phyloP scores from a whole-genome alignment of 2,113 vertebrate species.

The Polyodon spathula region DNA sequence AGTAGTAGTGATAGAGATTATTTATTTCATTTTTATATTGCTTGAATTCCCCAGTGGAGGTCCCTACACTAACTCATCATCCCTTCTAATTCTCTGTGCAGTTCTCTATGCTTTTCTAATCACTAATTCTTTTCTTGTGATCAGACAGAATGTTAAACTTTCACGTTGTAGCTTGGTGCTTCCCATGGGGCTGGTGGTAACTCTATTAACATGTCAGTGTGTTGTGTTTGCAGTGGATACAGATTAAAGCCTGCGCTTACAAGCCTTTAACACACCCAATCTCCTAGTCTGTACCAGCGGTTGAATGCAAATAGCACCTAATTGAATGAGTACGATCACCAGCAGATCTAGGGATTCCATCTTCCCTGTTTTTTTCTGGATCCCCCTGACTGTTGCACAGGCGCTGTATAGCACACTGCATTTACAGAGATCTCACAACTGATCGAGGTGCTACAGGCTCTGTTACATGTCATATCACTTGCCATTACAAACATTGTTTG shows the following conservation, averaged over 20 bases:
- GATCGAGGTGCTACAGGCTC: too few species aligned
- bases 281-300: neutral
- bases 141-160: conserved; percentile 37
- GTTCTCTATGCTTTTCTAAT: conserved; percentile 24
- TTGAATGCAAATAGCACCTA: neutral
- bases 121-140: conserved; percentile 22
- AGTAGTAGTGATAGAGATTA: neutral
- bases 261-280: neutral
- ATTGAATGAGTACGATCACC: neutral
- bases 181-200: conserved; percentile 24
- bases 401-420: too few species aligned
- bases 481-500: too few species aligned
- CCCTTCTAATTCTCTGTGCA: conserved; percentile 4
- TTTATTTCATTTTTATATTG: neutral
- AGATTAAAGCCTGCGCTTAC: neutral
- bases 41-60: neutral
- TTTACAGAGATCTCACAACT: too few species aligned
- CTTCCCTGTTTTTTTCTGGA: too few species aligned
- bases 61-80: neutral
- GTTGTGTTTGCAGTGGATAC: conserved; percentile 6
- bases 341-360: too few species aligned
- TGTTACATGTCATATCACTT: too few species aligned
- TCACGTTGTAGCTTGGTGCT: conserved; percentile 25
- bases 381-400: too few species aligned
- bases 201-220: conserved; percentile 35